Evolutionary conservation across 2,888 invertebrate species (phyloP), one percentile per base, ranked within the genome.

Genomic region (Meandrusa payeni): DNA sequence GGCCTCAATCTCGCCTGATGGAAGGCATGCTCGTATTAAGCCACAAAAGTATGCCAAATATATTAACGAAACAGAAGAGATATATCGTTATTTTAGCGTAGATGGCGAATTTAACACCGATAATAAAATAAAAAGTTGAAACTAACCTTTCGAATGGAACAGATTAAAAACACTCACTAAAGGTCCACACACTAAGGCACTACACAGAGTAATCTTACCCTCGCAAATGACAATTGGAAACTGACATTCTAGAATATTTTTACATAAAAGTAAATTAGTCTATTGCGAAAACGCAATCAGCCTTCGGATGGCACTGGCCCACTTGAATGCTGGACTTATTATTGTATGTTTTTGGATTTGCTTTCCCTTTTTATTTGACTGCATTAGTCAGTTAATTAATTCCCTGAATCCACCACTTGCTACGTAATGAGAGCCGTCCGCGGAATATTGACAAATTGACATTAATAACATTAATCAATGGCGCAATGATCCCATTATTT

Each of bases 281-380:
- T 47, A 57, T 74, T 74, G 60, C 64, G 55, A 59, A 65, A 70
- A 58, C 37, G 36, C 56, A 55, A 63, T 61, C 58, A 61, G 50
- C 65, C 69, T 69, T 61, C 55, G 48, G 56, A 61, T 52, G 59
- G 51, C 58, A 59, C 59, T 59, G 58, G 52, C 59, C 49, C 9
- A 47, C 51, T 59, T 61, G 27, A 31, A 48, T 33, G 41, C 27
- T 32, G 10, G n/a, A 37, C 31, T 37, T 19, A 26, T 11, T 24
- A 19, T 24, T 24, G 24, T 20, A 26, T 24, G 24, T 15, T 9
- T 37, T 26, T n/a, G 12, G 3, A 20, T 17, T 13, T 9, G 31
- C 42, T 43, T 43, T 43, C 42, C 31, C 20, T 43, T 32, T 42
- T 37, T 37, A 31, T 42, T 42, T 29, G 26, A 19, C n/a, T 6